phyloP scores from a whole-genome alignment of 2,888 invertebrate species.

The Nezara viridula region DNA sequence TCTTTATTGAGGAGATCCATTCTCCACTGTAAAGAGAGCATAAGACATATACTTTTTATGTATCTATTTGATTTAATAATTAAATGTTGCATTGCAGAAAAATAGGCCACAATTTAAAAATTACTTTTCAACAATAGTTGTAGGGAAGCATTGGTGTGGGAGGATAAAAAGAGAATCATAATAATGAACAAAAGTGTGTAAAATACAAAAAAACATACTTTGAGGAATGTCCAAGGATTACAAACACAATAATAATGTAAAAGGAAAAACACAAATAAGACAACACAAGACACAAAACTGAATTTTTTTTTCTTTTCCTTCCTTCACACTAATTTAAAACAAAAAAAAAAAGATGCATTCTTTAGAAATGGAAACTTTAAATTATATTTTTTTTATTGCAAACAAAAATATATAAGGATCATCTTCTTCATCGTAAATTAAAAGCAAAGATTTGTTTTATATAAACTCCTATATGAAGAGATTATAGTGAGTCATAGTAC shows the following conservation, averaged over 20 bases:
- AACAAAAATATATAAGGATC: background rate
- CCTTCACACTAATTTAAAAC: too few species aligned
- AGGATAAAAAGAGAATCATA: background rate
- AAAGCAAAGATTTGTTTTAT: background rate
- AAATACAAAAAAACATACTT: background rate
- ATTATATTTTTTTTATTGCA: too few species aligned
- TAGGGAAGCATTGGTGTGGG: background rate
- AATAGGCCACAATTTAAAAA: background rate
- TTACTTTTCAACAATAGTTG: background rate
- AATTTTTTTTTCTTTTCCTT: background rate
- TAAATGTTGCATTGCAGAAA: too few species aligned
- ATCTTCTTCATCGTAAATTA: background rate
- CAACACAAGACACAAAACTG: background rate
- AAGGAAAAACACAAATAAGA: too few species aligned
- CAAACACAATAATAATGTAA: too few species aligned
- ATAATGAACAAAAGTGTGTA: background rate
- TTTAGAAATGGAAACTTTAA: too few species aligned
- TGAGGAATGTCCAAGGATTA: background rate
- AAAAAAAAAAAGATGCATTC: too few species aligned
- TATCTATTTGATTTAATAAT: too few species aligned
- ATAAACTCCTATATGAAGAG: background rate
- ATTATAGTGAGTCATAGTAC: background rate
- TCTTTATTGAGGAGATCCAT: background rate
- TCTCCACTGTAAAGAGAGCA: background rate
- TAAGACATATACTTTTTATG: too few species aligned